Conservation (phyloP, 2,888 invertebrate species). For the Gasteruption jaculator region DNA sequence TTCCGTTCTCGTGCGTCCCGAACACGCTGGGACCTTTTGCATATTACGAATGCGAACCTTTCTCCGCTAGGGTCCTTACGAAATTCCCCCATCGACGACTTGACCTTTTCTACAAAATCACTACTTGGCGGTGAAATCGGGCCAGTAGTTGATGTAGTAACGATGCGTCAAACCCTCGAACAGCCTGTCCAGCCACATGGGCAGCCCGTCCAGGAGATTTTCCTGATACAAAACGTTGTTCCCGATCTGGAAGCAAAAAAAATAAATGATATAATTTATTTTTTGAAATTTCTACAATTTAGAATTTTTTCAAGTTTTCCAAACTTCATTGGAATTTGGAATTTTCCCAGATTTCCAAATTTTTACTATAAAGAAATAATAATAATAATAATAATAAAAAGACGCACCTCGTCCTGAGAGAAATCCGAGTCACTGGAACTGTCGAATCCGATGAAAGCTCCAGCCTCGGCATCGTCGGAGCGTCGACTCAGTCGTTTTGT, state of each 20-base stretch:
- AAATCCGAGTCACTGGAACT: constrained; percentile 59
- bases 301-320: neutral
- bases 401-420: constrained; percentile 49
- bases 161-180: constrained; percentile 95
- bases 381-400: neutral
- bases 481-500: constrained; percentile 52
- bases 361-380: too few species aligned
- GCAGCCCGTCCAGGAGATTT: constrained; percentile 83
- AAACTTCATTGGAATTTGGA: neutral
- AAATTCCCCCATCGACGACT: constrained; percentile 15
- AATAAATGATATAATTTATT: too few species aligned
- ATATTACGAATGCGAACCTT: too few species aligned
- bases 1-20: too few species aligned
- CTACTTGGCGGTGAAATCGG: constrained; percentile 87
- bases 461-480: constrained; percentile 67
- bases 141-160: constrained; percentile 97
- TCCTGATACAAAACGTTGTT: constrained; percentile 61
- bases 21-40: too few species aligned
- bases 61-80: constrained; percentile 23
- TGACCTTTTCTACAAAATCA: constrained; percentile 17
- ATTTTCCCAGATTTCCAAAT: too few species aligned
- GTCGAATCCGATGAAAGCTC: constrained; percentile 83
- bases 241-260: constrained; percentile 44
- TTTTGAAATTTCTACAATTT: too few species aligned
- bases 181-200: constrained; percentile 94